Evolutionary conservation across 2,888 invertebrate genomes (phyloP).

Genomic region (Catocala fraxini): DNA sequence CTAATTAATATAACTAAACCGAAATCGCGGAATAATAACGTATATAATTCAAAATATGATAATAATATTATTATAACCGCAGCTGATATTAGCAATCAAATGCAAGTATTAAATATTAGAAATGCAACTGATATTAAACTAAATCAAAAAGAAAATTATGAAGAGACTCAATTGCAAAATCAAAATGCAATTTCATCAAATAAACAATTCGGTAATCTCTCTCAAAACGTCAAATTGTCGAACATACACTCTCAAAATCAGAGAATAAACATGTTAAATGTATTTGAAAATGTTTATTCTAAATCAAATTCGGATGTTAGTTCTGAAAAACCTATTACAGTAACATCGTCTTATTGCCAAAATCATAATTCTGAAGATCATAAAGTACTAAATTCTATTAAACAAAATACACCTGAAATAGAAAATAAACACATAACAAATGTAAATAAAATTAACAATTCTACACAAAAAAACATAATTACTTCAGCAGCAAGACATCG

Average conservation of each 20-base stretch:
- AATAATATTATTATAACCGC: neutral
- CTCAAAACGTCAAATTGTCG: neutral
- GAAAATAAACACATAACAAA: neutral
- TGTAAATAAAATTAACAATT: neutral
- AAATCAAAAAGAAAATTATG: too few species aligned
- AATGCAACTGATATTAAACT: neutral
- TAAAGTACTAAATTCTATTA: too few species aligned
- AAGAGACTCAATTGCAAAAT: too few species aligned
- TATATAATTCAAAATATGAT: neutral
- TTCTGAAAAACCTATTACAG: too few species aligned
- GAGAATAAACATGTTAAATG: too few species aligned
- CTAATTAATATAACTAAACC: constrained; percentile 22
- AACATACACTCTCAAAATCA: too few species aligned
- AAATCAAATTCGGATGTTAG: too few species aligned
- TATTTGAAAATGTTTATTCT: too few species aligned
- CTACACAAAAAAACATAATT: neutral
- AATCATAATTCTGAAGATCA: too few species aligned
- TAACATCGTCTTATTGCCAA: too few species aligned
- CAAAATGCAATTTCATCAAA: too few species aligned
- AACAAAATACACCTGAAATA: neutral
- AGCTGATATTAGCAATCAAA: constrained; percentile 12
- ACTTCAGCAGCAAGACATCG: constrained; percentile 5
- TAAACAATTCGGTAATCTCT: neutral
- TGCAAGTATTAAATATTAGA: constrained; percentile 8
- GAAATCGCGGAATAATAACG: constrained; percentile 6